Percentiles rank a stretch among this genome's conserved stretches.
phyloP scores from a whole-genome alignment of 1,140 invertebrate genomes.

The Drosophila pachea region DNA sequence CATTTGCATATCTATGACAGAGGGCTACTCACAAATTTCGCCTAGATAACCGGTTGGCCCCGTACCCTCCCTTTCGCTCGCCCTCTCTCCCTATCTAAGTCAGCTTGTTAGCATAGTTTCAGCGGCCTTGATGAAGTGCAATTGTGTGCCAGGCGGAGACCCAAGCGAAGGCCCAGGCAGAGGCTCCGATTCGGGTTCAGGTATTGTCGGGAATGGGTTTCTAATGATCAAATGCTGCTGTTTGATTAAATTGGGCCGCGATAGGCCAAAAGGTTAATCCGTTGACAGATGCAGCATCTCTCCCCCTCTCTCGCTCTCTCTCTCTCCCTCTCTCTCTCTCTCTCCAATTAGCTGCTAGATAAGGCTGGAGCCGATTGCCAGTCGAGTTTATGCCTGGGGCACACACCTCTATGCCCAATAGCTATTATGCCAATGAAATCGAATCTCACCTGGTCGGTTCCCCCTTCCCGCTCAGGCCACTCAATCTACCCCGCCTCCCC shows the following conservation, averaged over 20 bases:
- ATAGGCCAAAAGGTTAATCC: slow-evolving; percentile 36
- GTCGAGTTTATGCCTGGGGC: slow-evolving; percentile 13
- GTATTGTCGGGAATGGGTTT: slow-evolving; percentile 23
- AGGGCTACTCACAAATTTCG: slow-evolving; percentile 34
- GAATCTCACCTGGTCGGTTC: slow-evolving; percentile 63
- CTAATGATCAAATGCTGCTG: slow-evolving; percentile 36
- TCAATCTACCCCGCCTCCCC: background rate
- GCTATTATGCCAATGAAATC: slow-evolving; percentile 65
- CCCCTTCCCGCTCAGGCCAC: too few relatives aligned
- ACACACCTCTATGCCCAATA: slow-evolving; percentile 29
- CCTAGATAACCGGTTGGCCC: slow-evolving; percentile 56
- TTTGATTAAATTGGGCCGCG: slow-evolving; percentile 38
- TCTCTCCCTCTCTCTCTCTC: too few relatives aligned
- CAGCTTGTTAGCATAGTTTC: slow-evolving; percentile 43
- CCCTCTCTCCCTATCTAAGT: too few relatives aligned
- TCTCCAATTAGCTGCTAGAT: too few relatives aligned
- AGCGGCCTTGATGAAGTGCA: slow-evolving; percentile 35
- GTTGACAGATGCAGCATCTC: slow-evolving; percentile 30
- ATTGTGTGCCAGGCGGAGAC: background rate
- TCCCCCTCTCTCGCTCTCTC: too few relatives aligned
- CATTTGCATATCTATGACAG: slow-evolving; percentile 47
- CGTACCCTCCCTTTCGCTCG: background rate
- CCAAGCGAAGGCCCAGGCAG: too few relatives aligned
- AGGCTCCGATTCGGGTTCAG: too few relatives aligned
- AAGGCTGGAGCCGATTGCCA: too few relatives aligned